phyloP scores from a whole-genome alignment of 2,888 invertebrate species.

The Phaedon cochleariae region DNA sequence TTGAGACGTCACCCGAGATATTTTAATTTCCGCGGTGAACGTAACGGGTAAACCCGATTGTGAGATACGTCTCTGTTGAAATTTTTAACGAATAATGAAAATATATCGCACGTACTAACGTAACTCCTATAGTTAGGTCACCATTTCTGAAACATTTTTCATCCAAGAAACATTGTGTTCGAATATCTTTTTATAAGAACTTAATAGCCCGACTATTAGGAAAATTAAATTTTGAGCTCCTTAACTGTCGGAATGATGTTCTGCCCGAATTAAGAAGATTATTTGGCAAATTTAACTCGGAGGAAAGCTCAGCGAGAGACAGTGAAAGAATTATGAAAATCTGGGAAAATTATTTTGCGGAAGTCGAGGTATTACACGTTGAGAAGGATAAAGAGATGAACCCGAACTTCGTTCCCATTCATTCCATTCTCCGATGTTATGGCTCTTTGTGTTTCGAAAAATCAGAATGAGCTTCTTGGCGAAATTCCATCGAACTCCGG shows the following conservation, averaged over 20 bases:
- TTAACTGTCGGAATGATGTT: slow-evolving; percentile 15
- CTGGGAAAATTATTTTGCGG: not conserved
- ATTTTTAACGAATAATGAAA: too few species aligned
- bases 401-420: not conserved
- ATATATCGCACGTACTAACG: too few species aligned
- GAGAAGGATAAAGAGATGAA: slow-evolving; percentile 4
- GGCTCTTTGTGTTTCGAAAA: too few species aligned
- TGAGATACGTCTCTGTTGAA: too few species aligned
- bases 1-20: too few species aligned
- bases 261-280: slow-evolving; percentile 25
- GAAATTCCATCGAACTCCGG: too few species aligned
- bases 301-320: not conserved
- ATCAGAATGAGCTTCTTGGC: too few species aligned
- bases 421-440: not conserved
- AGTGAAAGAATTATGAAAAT: slow-evolving; percentile 4
- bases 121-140: too few species aligned
- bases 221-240: slow-evolving; percentile 22
- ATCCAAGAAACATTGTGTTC: not conserved
- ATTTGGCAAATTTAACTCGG: slow-evolving; percentile 27
- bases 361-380: not conserved
- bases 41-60: too few species aligned
- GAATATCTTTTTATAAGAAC: slow-evolving; percentile 2
- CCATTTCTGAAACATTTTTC: too few species aligned
- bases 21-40: too few species aligned
- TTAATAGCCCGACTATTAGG: slow-evolving; percentile 18